Conservation (phyloP, 1,140 invertebrate species). For the Cepaea nemoralis region DNA sequence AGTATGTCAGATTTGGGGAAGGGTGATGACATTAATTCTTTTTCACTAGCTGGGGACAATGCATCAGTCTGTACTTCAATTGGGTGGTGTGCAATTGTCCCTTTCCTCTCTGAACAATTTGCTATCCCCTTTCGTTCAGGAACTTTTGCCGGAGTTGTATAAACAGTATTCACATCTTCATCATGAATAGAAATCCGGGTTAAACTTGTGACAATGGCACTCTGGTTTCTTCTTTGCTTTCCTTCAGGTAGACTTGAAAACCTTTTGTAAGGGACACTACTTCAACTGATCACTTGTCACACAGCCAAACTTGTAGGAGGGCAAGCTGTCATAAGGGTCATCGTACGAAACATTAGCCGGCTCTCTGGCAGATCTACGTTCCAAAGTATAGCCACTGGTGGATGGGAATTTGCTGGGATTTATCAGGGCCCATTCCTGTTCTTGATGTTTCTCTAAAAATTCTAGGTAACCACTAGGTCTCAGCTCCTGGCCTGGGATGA, state of each 20-base stretch:
- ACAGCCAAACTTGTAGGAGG: constrained; percentile 12
- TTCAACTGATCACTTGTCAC: constrained; percentile 34
- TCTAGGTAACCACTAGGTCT: constrained; percentile 60
- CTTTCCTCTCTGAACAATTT: constrained; percentile 34
- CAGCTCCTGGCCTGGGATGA: constrained; percentile 51
- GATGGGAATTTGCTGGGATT: constrained; percentile 36
- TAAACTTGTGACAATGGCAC: constrained; percentile 17
- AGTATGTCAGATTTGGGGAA: constrained; percentile 49
- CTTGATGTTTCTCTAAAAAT: constrained; percentile 55
- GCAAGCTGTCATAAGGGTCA: constrained; percentile 57
- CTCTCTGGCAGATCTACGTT: constrained; percentile 5
- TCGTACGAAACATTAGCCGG: constrained; percentile 51
- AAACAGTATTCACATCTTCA: constrained; percentile 18
- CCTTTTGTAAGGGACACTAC: not conserved
- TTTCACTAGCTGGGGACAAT: constrained; percentile 46
- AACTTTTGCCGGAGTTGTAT: not conserved
- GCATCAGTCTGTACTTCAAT: constrained; percentile 49
- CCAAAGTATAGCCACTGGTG: constrained; percentile 29
- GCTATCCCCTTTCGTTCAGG: constrained; percentile 31
- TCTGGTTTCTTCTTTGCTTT: constrained; percentile 1
- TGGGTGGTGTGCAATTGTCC: constrained; percentile 45
- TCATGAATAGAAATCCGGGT: constrained; percentile 13
- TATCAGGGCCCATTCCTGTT: constrained; percentile 56
- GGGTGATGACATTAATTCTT: constrained; percentile 40
- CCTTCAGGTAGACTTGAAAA: not conserved